A percentile compares a stretch with the other conserved stretches of the same genome.
These are phyloP conservation scores for Balaeniceps rex DNA, from an alignment of 2,113 vertebrate species.

Conservation along the genomic window DNA sequence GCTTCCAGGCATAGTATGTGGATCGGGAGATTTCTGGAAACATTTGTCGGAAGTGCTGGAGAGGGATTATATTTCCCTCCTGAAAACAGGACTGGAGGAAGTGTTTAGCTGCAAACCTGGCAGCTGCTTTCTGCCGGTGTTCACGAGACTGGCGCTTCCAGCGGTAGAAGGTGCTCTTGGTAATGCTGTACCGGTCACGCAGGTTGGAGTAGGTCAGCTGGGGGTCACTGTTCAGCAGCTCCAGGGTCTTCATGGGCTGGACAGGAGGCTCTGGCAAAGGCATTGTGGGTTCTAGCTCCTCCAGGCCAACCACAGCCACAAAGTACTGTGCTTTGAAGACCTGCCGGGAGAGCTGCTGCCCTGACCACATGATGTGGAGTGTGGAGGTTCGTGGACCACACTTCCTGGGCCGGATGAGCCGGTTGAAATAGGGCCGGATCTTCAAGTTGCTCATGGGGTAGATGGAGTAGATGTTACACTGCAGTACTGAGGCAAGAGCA, in stretches of 20 bases:
- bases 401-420: constrained; percentile 86
- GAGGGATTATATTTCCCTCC: constrained; percentile 83
- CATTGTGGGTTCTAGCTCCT: constrained; percentile 69
- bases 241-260: constrained; percentile 71
- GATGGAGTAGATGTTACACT: constrained; percentile 92
- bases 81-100: constrained; percentile 89
- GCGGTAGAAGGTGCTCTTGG: constrained; percentile 93
- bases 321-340: constrained; percentile 89
- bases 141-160: constrained; percentile 92
- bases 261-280: constrained; percentile 34
- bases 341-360: constrained; percentile 78
- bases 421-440: constrained; percentile 93
- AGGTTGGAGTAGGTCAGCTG: constrained; percentile 84
- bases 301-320: constrained; percentile 83
- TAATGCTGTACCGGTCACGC: constrained; percentile 86
- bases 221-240: constrained; percentile 74
- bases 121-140: constrained; percentile 84
- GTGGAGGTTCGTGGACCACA: constrained; percentile 72
- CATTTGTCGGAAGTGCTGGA: constrained; percentile 88
- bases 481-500: constrained; percentile 86
- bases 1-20: constrained; percentile 96
- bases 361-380: constrained; percentile 95
- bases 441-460: constrained; percentile 96
- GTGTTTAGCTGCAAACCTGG: constrained; percentile 91
- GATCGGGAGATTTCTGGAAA: constrained; percentile 95